Conservation (phyloP, 1,140 invertebrate species). For the Lasioglossum albipes region DNA sequence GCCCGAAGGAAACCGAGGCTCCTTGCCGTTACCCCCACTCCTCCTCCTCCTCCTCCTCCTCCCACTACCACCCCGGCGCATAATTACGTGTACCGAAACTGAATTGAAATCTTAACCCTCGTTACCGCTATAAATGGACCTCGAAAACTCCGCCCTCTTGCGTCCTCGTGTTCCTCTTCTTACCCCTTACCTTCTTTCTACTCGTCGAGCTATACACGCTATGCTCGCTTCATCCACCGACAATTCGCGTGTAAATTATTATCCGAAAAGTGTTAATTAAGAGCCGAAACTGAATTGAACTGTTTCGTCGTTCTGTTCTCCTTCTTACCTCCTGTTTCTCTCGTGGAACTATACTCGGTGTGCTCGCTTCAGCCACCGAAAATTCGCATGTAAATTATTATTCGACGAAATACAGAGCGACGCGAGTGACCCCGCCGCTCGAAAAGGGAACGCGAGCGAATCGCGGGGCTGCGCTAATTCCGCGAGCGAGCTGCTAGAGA, state of each 20-base stretch:
- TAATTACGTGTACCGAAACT: conserved; percentile 57
- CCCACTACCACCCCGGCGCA: not conserved
- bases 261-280: not conserved
- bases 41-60: no score
- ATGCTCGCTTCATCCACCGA: not conserved
- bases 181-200: no score
- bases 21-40: conserved; percentile 33
- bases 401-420: conserved; percentile 22
- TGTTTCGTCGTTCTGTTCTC: no score
- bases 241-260: conserved; percentile 41
- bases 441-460: no score
- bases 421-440: not conserved
- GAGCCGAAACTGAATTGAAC: no score
- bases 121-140: conserved; percentile 44
- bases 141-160: conserved; percentile 11
- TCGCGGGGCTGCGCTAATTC: no score
- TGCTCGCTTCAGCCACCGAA: not conserved
- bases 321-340: not conserved
- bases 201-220: not conserved
- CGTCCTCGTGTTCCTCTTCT: not conserved
- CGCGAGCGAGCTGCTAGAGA: no score
- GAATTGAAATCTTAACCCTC: conserved; percentile 62
- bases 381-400: conserved; percentile 44
- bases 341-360: not conserved
- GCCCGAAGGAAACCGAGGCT: conserved; percentile 36